These are phyloP conservation scores for Synchiropus splendidus DNA, from an alignment of 2,113 vertebrate genomes.

Conservation along the genomic window DNA sequence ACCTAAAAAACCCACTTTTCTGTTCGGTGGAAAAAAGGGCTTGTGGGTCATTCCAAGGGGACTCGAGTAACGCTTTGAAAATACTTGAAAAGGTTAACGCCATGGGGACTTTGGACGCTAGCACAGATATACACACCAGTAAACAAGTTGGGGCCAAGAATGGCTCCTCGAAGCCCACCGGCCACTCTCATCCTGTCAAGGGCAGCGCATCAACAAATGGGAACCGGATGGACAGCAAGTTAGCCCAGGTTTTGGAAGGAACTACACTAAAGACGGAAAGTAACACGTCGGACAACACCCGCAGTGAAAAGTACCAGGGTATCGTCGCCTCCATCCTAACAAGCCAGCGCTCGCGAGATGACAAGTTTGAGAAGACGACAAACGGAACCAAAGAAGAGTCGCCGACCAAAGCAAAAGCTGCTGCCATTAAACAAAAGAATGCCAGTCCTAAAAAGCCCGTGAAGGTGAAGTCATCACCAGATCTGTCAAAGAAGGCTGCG, in stretches of 20 bases:
- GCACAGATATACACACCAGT: slow-evolving; percentile 20
- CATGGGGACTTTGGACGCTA: slow-evolving; percentile 40
- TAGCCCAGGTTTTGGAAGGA: slow-evolving; percentile 62
- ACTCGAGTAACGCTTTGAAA: slow-evolving; percentile 23
- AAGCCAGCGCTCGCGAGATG: slow-evolving; percentile 31
- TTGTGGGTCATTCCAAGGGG: slow-evolving; percentile 26
- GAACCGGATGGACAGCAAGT: slow-evolving; percentile 53
- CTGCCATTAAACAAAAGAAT: slow-evolving; percentile 57
- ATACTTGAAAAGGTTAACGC: slow-evolving; percentile 30
- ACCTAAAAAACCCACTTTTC: slow-evolving; percentile 17
- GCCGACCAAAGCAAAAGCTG: slow-evolving; percentile 52
- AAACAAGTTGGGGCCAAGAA: slow-evolving; percentile 50
- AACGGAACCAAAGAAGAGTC: slow-evolving; percentile 63
- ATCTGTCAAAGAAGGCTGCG: slow-evolving; percentile 30
- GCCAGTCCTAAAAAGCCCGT: slow-evolving; percentile 43
- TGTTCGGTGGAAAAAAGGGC: slow-evolving; percentile 47
- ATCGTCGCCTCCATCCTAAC: slow-evolving; percentile 52
- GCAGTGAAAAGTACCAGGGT: slow-evolving; percentile 53
- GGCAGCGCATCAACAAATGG: slow-evolving; percentile 48
- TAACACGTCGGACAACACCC: slow-evolving; percentile 32
- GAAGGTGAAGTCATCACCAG: slow-evolving; percentile 42
- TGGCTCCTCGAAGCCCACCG: slow-evolving; percentile 36
- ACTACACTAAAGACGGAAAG: slow-evolving; percentile 63
- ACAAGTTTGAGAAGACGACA: slow-evolving; percentile 49
- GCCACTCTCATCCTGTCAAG: slow-evolving; percentile 38